Evolutionary conservation across 1,140 invertebrate genomes (phyloP), one percentile per base, ranked within the genome.

Genomic region (Sarcophaga bullata): DNA sequence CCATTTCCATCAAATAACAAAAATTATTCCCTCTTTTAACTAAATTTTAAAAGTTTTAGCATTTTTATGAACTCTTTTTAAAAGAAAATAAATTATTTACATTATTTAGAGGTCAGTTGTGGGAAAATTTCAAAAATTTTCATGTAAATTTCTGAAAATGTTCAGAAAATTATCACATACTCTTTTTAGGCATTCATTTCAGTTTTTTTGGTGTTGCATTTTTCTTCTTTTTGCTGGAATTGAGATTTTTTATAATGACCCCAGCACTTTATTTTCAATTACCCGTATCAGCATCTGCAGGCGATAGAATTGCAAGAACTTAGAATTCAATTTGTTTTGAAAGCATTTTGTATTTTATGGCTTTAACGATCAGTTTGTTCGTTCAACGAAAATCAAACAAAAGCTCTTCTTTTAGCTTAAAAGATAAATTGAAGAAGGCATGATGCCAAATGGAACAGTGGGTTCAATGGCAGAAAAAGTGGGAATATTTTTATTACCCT

Each of bases 51-150:
- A 58, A 58, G 13, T 13, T 68, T 19, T 68, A 68, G 25, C 25
- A 37, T 37, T 37, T 37, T 4, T 37, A 9, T 68, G 19, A 68
- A 68, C 62, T 3, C n/a, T 37, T 37, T 37, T 25, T 68, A 68
- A 68, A 68, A 68, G 62, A 68, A 68, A 68, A 68, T 68, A 68
- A 68, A 68, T 68, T 19, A 68, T 68, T 58, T 68, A 68, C 17
- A 68, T 9, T 19, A 6, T 68, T 19, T 7, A 8, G 19, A 68
- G 62, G 62, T 25, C 62, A 68, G 62, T 68, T 68, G 19, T 68
- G 62, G 62, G 62, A 68, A 68, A 68, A 25, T 62, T 62, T 62
- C 10, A 68, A 10, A 25, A 68, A 17, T 68, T 68, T 68, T 68
- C 17, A 13, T 6, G 1, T 52, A 52, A 50, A 50, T 50, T 9